Percentiles rank a stretch among this genome's conserved stretches.
phyloP scores from a whole-genome alignment of 2,113 vertebrate species.

The Xiphias gladius region DNA sequence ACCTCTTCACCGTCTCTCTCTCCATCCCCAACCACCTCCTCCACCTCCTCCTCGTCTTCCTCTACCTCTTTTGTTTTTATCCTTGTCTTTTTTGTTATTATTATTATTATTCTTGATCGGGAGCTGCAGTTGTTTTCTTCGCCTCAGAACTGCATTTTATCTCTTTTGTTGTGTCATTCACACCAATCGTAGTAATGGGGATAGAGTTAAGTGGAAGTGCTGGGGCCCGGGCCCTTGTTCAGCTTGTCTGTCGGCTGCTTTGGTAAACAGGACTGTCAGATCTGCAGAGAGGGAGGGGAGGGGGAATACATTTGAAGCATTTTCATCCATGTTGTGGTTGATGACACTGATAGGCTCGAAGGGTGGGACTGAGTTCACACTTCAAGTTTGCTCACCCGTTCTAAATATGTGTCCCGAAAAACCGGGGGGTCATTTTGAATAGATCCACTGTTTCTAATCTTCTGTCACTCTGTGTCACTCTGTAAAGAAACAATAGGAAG shows the following conservation, averaged over 20 bases:
- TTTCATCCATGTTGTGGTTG: conserved; percentile 53
- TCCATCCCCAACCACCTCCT: conserved; percentile 25
- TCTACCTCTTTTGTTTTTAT: conserved; percentile 56
- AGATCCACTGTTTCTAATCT: conserved; percentile 36
- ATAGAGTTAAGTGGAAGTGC: conserved; percentile 71
- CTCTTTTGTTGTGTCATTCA: conserved; percentile 75
- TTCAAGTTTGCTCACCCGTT: conserved; percentile 32
- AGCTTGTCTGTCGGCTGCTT: conserved; percentile 62
- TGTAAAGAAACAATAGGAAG: conserved; percentile 6
- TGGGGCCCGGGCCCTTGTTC: conserved; percentile 65
- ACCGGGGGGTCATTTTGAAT: conserved; percentile 28
- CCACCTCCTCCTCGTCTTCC: conserved; percentile 28
- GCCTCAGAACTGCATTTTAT: conserved; percentile 66
- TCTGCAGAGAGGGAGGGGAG: conserved; percentile 30
- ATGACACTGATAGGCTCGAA: conserved; percentile 59
- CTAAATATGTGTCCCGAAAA: conserved; percentile 39
- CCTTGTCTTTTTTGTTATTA: conserved; percentile 62
- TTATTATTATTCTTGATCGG: conserved; percentile 75
- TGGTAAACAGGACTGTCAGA: conserved; percentile 76
- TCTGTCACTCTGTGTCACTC: conserved; percentile 19
- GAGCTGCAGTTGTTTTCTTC: conserved; percentile 71
- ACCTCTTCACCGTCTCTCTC: conserved; percentile 46
- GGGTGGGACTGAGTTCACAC: conserved; percentile 55
- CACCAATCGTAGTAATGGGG: conserved; percentile 75
- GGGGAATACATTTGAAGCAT: conserved; percentile 15